A percentile compares a stretch with the other conserved stretches of the same genome.
phyloP scores from a whole-genome alignment of 2,888 invertebrate genomes.

The Dendrolimus pini region DNA sequence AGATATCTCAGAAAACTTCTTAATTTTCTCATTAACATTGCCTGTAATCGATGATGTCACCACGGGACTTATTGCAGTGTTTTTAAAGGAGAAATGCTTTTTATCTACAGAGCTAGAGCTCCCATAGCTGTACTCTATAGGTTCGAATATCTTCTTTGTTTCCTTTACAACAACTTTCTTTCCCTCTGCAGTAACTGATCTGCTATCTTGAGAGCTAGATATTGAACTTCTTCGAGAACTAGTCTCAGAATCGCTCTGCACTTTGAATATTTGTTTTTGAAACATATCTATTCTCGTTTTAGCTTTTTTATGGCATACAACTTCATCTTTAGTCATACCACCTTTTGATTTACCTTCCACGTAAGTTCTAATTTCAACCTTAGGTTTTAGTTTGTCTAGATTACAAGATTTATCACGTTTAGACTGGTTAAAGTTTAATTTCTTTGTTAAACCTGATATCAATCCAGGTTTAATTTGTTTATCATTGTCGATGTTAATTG shows the following conservation, averaged over 20 bases:
- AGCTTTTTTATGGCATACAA: conserved; percentile 60
- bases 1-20: conserved; percentile 49
- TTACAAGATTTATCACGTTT: conserved; percentile 43
- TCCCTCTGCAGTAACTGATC: conserved; percentile 22
- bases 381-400: conserved; percentile 45
- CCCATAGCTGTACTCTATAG: conserved; percentile 34
- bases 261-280: conserved; percentile 61
- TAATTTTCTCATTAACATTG: conserved; percentile 66
- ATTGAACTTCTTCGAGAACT: conserved; percentile 54
- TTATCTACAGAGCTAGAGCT: conserved; percentile 37
- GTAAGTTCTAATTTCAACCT: conserved; percentile 63
- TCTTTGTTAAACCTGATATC: conserved; percentile 54
- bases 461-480: conserved; percentile 39
- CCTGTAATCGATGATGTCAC: conserved; percentile 44
- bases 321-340: conserved; percentile 54
- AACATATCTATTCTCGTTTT: conserved; percentile 69
- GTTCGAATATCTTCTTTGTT: conserved; percentile 53
- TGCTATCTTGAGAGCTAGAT: conserved; percentile 45
- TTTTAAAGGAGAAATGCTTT: conserved; percentile 32
- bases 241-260: conserved; percentile 55
- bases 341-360: conserved; percentile 47
- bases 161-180: conserved; percentile 37
- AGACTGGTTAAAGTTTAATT: conserved; percentile 54
- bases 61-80: conserved; percentile 29
- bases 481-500: conserved; percentile 15